phyloP scores from a whole-genome alignment of 2,797 vertebrate species.

The Pseudomugil tenellus region DNA sequence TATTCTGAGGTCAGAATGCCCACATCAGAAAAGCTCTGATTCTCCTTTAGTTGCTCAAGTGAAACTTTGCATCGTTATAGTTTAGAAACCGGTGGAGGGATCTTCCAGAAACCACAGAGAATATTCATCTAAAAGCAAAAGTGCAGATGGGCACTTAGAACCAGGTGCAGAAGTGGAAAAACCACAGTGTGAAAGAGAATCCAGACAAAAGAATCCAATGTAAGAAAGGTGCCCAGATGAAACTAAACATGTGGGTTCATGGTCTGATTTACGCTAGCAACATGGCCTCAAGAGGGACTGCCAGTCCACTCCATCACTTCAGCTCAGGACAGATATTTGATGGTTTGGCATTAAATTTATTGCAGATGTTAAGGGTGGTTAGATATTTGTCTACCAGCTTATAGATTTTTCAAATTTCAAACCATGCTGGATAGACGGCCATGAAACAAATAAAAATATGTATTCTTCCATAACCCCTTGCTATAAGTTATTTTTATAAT shows the following conservation, averaged over 20 bases:
- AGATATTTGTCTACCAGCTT: background rate
- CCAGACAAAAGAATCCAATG: constrained; percentile 2
- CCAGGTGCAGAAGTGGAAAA: constrained; percentile 34
- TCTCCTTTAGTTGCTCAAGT: constrained; percentile 28
- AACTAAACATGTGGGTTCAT: constrained; percentile 8
- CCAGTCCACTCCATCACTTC: background rate
- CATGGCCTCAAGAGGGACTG: background rate
- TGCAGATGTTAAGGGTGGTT: background rate
- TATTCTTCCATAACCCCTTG: no score
- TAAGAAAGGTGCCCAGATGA: background rate
- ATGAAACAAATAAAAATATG: background rate
- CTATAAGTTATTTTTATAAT: background rate
- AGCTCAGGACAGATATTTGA: background rate
- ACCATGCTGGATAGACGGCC: background rate
- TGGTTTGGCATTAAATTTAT: background rate
- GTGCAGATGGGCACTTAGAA: constrained; percentile 45
- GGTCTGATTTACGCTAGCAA: background rate
- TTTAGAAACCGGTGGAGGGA: constrained; percentile 23
- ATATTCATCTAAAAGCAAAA: constrained; percentile 32
- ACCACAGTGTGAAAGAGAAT: constrained; percentile 33
- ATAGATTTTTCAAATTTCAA: background rate
- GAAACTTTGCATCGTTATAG: constrained; percentile 6
- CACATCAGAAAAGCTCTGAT: constrained; percentile 56
- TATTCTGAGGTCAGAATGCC: constrained; percentile 43
- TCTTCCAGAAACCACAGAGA: constrained; percentile 35